Base-by-base conservation (phyloP, 2,888 invertebrate genomes). In the Fragum sueziense region DNA sequence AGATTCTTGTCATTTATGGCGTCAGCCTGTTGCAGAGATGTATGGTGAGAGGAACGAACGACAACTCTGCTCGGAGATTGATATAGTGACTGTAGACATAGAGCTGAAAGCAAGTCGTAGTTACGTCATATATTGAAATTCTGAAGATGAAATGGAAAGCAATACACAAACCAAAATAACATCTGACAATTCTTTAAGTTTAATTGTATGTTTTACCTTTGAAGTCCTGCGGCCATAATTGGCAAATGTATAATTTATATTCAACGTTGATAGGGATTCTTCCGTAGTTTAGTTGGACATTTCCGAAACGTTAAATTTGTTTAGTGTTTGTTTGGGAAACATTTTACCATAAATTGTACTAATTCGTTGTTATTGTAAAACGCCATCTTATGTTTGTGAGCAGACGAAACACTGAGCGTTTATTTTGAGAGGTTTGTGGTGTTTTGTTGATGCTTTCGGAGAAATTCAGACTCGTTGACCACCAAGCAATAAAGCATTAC, bases 291-390 rank as follows among this genome's bases (percentile, higher is more conserved):
- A 76, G 76, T 27, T 59, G 52, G 25, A 7, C 59, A 29, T 67
- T 67, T 71, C 69, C 41, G 77, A 77, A 71, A 80, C 68, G 67
- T 34, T 62, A 68, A 68, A 74, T 75, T 80, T 74, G 47, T 33
- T 37, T 47, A 14, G 33, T 29, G 57, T 74, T 79, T 67, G 74
- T 79, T 74, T 68, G 65, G 37, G 34, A 22, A 70, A 37, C 65
- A 59, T 79, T 79, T 68, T 59, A 67, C 70, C 67, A 70, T 71
- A 62, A 70, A 70, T 70, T 29, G 70, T 59, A 51, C 52, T 80
- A 80, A 80, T 80, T 76, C 80, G 47, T 80, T 80, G 80, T 80
- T 80, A 65, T 65, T 37, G 41, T 65, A 1, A 65, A 65, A 65
- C 65, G 67, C 61, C 65, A 70, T 72, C 62, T 61, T 29, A 29